Evolutionary conservation across 1,140 invertebrate species (phyloP), one percentile per base, ranked within the genome.

Genomic region (Zaprionus taronus): DNA sequence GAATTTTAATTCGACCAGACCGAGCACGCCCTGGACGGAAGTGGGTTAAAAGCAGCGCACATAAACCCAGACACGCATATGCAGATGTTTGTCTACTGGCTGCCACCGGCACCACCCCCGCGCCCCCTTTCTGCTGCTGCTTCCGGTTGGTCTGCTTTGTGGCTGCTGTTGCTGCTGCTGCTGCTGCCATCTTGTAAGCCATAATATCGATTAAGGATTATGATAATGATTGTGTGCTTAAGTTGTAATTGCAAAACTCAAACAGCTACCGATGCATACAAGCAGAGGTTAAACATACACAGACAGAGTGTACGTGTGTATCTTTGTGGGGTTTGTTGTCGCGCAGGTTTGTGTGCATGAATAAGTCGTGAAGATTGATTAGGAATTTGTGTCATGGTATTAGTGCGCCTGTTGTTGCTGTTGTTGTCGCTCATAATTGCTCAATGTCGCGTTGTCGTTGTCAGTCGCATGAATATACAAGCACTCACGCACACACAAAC

Each of bases 141-240:
- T 47, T 47, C n/a, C 41, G 41, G 15, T 56, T 14, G 51, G 28
- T 56, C 34, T 55, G 49, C 49, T 55, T 65, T 65, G 62, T 55
- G 31, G 69, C 53, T 72, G 49, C 14, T 51, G 28, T 38, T 65
- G 38, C 22, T 22, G 12, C 2, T 15, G 69, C 61, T 64, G 38
- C 51, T 70, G 38, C 51, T 70, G 66, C 67, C 56, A 55, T 69
- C 77, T 81, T 75, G 75, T 79, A 82, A 84, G 84, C 80, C 81
- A 82, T 82, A 85, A 84, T 84, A 87, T 87, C 84, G 84, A 87
- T 87, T 87, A 85, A 84, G 84, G 84, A 87, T 87, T 87, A 87
- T 87, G 82, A 87, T 82, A 87, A 87, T 87, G 84, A 84, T 84
- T 87, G 82, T 85, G 80, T 82, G 82, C 82, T 87, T 87, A 87